These are phyloP conservation scores for Fistularia tabacaria DNA, from an alignment of 2,797 vertebrate species.

Conservation along the genomic window DNA sequence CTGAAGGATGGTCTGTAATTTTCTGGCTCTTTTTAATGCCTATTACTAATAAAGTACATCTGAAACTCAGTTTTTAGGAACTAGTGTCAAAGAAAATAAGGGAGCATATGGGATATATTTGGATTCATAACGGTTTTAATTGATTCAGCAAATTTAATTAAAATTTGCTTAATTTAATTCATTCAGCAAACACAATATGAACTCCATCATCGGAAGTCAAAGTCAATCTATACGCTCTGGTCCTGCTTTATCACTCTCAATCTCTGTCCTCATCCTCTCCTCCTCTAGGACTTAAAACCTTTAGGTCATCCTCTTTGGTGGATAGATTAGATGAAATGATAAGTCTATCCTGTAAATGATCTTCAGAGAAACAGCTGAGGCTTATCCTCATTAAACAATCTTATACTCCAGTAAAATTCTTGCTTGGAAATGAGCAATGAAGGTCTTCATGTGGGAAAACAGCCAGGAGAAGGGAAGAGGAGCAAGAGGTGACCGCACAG, in stretches of 20 bases:
- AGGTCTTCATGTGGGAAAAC: constrained; percentile 15
- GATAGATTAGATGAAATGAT: constrained; percentile 45
- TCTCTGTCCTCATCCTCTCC: constrained; percentile 1
- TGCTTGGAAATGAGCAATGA: constrained; percentile 30
- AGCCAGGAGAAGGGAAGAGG: constrained; percentile 5
- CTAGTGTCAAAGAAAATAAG: no score
- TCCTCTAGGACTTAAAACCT: no score
- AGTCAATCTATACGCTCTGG: no score
- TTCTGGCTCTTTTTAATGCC: no score
- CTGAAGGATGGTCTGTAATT: constrained; percentile 50
- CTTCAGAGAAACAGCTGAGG: constrained; percentile 25
- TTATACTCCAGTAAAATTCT: constrained; percentile 7
- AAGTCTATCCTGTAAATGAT: constrained; percentile 20
- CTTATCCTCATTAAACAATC: constrained; percentile 7
- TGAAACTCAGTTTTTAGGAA: no score
- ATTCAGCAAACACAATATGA: no score
- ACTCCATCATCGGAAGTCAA: no score
- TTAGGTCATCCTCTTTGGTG: constrained; percentile 24
- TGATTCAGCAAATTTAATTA: no score
- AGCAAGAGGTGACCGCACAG: constrained; percentile 16
- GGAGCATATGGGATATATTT: no score
- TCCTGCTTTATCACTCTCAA: constrained; percentile 1
- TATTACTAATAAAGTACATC: constrained; percentile 1
- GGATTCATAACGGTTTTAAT: no score
- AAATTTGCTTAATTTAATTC: no score